Percentiles rank a stretch among this genome's conserved stretches.
Evolutionary conservation across 2,113 vertebrate species (phyloP).

Genomic region (Promerops cafer): DNA sequence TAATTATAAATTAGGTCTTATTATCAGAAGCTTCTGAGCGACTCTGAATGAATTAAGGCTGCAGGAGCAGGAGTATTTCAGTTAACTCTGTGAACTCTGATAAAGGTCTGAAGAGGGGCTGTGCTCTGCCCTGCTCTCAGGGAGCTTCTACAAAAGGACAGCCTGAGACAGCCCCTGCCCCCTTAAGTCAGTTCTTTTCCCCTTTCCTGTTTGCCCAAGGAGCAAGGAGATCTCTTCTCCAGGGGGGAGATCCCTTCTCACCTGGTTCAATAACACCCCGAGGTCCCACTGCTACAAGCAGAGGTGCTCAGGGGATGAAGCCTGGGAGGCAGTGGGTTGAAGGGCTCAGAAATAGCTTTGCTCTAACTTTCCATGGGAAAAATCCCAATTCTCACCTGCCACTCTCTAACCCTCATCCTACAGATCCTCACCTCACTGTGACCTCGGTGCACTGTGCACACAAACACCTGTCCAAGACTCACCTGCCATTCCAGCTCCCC

Average conservation of each 20-base stretch:
- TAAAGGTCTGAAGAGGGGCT: constrained; percentile 25
- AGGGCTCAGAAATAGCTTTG: background rate
- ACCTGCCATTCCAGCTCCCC: background rate
- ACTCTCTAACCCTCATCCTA: background rate
- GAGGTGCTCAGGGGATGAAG: background rate
- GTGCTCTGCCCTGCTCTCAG: background rate
- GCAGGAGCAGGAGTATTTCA: constrained; percentile 68
- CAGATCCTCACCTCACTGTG: accelerated
- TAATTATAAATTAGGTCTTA: constrained; percentile 80
- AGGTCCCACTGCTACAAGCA: background rate
- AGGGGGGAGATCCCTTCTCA: background rate
- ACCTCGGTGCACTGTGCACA: background rate
- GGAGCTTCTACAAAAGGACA: background rate
- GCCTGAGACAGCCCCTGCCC: background rate
- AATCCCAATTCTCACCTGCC: background rate
- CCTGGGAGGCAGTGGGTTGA: accelerated
- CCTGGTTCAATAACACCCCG: background rate
- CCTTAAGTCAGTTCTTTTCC: background rate
- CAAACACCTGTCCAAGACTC: background rate
- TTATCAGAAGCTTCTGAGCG: constrained; percentile 73
- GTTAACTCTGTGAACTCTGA: constrained; percentile 73
- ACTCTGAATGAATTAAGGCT: constrained; percentile 70
- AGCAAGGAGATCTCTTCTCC: background rate
- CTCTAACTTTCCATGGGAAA: background rate
- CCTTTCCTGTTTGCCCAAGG: background rate